A percentile compares a stretch with the other conserved stretches of the same genome.
phyloP scores from a whole-genome alignment of 2,888 invertebrate genomes.

The Nowickia ferox region DNA sequence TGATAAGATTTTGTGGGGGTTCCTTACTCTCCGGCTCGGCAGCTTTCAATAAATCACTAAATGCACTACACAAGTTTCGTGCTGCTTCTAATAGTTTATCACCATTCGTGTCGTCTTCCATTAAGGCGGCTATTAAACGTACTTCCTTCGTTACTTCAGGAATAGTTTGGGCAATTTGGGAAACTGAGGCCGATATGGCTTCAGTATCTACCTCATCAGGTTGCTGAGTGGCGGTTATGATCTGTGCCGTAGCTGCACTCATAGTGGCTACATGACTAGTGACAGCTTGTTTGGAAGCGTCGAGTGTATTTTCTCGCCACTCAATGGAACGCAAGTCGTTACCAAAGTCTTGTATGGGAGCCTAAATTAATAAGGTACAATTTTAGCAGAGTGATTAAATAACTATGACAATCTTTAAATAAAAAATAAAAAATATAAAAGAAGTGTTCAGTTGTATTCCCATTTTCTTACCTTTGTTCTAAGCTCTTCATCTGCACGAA shows the following conservation, averaged over 20 bases:
- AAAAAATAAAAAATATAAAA: neutral
- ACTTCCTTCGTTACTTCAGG: conserved; percentile 96
- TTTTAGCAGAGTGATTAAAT: neutral
- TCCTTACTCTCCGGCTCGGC: conserved; percentile 97
- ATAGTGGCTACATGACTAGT: conserved; percentile 99
- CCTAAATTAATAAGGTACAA: conserved; percentile 74
- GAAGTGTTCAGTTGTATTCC: too few relatives aligned
- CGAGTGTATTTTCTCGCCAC: conserved; percentile 97
- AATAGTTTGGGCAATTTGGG: conserved; percentile 97
- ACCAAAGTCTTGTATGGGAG: conserved; percentile 89
- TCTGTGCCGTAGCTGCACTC: conserved; percentile 99
- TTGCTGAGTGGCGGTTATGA: conserved; percentile 94
- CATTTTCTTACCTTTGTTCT: conserved; percentile 82
- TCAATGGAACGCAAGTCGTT: conserved; percentile 93
- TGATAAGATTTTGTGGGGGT: conserved; percentile 95
- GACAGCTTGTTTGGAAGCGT: conserved; percentile 97
- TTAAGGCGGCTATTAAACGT: conserved; percentile 93
- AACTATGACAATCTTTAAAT: neutral
- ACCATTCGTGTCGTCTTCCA: conserved; percentile 93
- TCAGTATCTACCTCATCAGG: conserved; percentile 97
- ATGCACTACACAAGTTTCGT: conserved; percentile 94
- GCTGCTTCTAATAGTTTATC: conserved; percentile 96
- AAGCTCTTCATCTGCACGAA: conserved; percentile 92
- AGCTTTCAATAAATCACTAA: conserved; percentile 96
- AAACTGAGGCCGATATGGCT: conserved; percentile 98